Conservation (phyloP, 2,113 vertebrate genomes). For the Alosa alosa region DNA sequence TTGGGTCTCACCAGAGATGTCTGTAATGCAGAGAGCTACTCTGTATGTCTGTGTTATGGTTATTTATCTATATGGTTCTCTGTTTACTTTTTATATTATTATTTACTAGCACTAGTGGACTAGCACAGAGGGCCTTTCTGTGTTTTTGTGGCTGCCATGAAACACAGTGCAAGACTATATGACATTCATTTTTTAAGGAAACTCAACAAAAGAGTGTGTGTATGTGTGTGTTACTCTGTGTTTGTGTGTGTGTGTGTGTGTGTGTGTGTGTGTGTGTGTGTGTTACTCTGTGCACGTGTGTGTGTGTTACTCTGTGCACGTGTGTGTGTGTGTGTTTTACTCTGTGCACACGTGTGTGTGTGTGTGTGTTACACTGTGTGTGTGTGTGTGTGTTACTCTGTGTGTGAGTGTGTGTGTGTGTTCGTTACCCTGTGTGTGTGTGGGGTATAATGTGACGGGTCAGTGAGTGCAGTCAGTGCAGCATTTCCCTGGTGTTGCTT, state of each 20-base stretch:
- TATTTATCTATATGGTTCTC: background rate
- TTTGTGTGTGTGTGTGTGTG: conserved; percentile 21
- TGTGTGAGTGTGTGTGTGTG: background rate
- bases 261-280: background rate
- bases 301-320: background rate
- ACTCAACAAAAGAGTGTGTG: background rate
- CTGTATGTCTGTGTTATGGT: background rate
- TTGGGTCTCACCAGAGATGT: background rate
- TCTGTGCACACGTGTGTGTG: no score
- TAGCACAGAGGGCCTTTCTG: background rate
- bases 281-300: background rate
- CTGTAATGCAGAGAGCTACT: background rate
- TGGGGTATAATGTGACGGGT: background rate
- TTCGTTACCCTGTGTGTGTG: background rate
- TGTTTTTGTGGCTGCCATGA: background rate
- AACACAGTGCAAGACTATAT: background rate
- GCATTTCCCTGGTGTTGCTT: background rate
- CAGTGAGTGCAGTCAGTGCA: background rate
- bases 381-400: conserved; percentile 2
- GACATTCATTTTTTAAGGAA: background rate
- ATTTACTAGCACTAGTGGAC: background rate
- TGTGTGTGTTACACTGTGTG: background rate
- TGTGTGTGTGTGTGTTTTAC: background rate
- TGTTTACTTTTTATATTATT: background rate
- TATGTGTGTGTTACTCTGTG: background rate